phyloP scores from a whole-genome alignment of 2,113 vertebrate genomes.

The Mastomys natalensis region DNA sequence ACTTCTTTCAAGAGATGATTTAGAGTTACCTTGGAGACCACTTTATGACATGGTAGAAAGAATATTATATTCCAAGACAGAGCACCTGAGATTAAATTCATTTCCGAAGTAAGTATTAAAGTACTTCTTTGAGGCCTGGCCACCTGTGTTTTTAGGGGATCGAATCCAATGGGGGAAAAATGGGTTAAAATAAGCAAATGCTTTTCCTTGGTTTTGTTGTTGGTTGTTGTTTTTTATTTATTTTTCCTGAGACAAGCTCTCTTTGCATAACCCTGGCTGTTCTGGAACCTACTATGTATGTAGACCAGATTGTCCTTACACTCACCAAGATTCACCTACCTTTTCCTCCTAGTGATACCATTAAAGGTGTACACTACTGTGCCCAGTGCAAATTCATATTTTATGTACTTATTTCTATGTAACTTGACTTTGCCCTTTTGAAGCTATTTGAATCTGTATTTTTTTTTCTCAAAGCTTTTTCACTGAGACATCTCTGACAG shows the following conservation, averaged over 20 bases:
- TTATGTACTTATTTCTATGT: neutral
- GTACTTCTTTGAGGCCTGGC: slow-evolving; percentile 48
- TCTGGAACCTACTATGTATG: neutral
- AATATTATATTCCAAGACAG: slow-evolving; percentile 98
- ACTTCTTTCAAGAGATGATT: slow-evolving; percentile 95
- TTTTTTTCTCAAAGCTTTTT: slow-evolving; percentile 14
- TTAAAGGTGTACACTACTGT: neutral
- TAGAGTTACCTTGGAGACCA: slow-evolving; percentile 96
- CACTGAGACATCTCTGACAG: neutral
- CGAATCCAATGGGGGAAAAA: slow-evolving; percentile 47
- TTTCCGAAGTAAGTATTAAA: slow-evolving; percentile 95
- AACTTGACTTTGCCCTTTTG: slow-evolving; percentile 40
- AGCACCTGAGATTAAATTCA: slow-evolving; percentile 98
- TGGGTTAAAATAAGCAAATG: slow-evolving; percentile 23
- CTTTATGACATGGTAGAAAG: slow-evolving; percentile 96
- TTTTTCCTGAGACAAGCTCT: neutral
- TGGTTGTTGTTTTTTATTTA: neutral
- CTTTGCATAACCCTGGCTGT: neutral
- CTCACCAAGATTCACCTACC: neutral
- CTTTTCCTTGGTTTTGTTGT: neutral
- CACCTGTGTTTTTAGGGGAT: neutral
- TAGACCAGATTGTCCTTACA: neutral
- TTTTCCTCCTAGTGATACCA: neutral
- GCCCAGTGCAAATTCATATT: neutral
- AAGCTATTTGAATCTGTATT: slow-evolving; percentile 34